Percentiles rank a stretch among this genome's conserved stretches.
Conservation (phyloP, 2,113 vertebrate species). For the Pitta sordida region DNA sequence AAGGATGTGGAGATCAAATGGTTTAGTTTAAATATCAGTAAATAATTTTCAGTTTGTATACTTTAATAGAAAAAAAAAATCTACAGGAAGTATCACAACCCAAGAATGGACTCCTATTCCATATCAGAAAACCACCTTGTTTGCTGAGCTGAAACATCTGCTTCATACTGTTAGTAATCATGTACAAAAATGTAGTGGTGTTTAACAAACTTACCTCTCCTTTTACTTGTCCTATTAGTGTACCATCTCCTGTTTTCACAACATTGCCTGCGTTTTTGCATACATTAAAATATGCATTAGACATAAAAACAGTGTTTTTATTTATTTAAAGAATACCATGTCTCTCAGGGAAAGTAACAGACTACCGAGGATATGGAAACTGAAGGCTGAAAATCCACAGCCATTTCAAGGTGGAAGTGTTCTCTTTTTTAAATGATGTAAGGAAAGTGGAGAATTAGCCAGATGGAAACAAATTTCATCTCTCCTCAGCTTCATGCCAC, state of each 20-base stretch:
- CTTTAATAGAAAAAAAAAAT: background rate
- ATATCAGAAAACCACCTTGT: background rate
- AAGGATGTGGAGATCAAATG: background rate
- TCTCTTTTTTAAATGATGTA: background rate
- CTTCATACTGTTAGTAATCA: background rate
- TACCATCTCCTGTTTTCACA: background rate
- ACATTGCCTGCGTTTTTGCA: background rate
- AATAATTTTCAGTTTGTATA: background rate
- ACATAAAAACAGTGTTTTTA: background rate
- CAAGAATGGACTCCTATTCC: background rate
- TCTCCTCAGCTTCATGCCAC: background rate
- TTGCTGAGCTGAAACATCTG: background rate
- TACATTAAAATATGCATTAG: background rate
- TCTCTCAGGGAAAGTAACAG: background rate
- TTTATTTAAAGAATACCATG: background rate
- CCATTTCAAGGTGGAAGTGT: background rate
- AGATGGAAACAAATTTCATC: background rate
- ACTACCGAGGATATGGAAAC: background rate
- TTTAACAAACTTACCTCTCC: background rate
- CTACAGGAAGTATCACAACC: background rate
- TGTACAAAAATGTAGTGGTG: background rate
- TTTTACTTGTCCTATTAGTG: background rate
- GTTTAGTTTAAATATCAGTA: background rate
- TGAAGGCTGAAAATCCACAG: background rate
- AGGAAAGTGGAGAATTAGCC: background rate